Percentiles rank a stretch among this genome's conserved stretches.
Conservation (phyloP, 1,140 invertebrate species). For the Sarcophaga peregrina region DNA sequence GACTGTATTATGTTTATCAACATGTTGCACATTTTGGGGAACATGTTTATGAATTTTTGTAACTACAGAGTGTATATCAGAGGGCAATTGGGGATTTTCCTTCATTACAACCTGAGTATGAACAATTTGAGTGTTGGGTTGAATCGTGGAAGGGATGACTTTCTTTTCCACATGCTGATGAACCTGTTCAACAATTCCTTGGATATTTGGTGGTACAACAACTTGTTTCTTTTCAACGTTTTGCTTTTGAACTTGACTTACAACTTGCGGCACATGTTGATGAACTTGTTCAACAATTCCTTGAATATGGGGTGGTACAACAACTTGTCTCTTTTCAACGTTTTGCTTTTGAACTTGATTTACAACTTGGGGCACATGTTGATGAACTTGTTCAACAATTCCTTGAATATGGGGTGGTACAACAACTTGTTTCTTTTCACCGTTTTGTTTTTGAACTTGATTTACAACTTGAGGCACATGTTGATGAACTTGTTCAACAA, state of each 20-base stretch:
- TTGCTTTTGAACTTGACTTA: slow-evolving; percentile 18
- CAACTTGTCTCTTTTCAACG: background rate
- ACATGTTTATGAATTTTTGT: slow-evolving; percentile 30
- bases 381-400: background rate
- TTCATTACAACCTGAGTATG: slow-evolving; percentile 5
- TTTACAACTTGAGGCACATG: slow-evolving; percentile 41
- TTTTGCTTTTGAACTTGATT: slow-evolving; percentile 19
- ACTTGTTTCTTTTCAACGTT: background rate
- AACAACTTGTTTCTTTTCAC: background rate
- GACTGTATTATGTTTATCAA: background rate
- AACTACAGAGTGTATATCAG: background rate
- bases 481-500: slow-evolving; percentile 43
- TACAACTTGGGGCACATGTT: slow-evolving; percentile 14
- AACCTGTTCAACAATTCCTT: slow-evolving; percentile 19
- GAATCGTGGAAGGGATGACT: background rate
- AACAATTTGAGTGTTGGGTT: background rate
- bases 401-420: background rate
- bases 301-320: slow-evolving; percentile 24
- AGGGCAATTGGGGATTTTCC: background rate
- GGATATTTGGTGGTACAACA: slow-evolving; percentile 9
- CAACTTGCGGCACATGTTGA: slow-evolving; percentile 5
- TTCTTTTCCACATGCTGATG: slow-evolving; percentile 35
- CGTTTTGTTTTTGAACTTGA: background rate
- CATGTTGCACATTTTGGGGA: slow-evolving; percentile 10
- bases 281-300: slow-evolving; percentile 25